These are phyloP conservation scores for Aphodius sticticus DNA, from an alignment of 2,888 invertebrate species.

Conservation along the genomic window DNA sequence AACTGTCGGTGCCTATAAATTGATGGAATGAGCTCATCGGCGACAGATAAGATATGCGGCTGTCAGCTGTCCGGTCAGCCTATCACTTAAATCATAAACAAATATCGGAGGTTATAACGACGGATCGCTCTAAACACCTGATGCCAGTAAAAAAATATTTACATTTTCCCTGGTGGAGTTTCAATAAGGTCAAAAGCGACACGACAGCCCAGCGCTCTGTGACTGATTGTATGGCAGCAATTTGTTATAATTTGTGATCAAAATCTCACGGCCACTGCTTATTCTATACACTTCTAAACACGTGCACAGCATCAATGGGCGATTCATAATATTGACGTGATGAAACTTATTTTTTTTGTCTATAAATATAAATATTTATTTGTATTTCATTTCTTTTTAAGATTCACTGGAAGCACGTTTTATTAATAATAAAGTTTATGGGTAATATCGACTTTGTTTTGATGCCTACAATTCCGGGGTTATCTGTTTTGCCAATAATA, in stretches of 20 bases:
- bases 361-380: not conserved
- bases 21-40: not conserved
- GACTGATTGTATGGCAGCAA: not conserved
- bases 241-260: not conserved
- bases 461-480: too few species aligned
- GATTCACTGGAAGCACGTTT: not conserved
- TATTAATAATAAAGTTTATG: too few species aligned
- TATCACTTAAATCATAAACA: not conserved
- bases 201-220: not conserved
- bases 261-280: not conserved
- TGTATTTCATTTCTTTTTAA: not conserved
- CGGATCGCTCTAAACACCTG: not conserved
- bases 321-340: not conserved
- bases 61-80: not conserved
- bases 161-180: not conserved
- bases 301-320: not conserved
- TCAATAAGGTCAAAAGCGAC: not conserved
- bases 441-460: too few species aligned
- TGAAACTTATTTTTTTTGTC: not conserved
- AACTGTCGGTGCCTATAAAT: not conserved
- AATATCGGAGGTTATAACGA: not conserved
- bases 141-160: not conserved
- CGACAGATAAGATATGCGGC: not conserved
- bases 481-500: too few species aligned
- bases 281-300: not conserved